Conservation (phyloP, 2,113 vertebrate genomes). For the Chaenocephalus aceratus region DNA sequence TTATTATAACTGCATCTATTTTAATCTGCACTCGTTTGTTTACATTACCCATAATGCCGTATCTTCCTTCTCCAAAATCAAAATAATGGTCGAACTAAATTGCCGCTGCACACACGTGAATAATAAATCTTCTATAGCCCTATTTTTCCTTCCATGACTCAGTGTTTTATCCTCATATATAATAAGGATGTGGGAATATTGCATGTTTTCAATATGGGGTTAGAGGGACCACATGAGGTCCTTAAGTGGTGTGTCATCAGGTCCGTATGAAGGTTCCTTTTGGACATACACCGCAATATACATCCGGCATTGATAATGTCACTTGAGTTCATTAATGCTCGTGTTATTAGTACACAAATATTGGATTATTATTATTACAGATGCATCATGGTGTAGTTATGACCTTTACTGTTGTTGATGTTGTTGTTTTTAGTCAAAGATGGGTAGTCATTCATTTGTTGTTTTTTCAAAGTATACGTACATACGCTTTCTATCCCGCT, state of each 20-base stretch:
- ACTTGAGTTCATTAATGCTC: background rate
- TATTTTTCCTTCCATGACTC: background rate
- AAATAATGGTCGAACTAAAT: background rate
- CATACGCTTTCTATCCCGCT: background rate
- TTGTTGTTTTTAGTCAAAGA: background rate
- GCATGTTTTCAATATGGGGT: background rate
- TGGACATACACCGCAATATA: background rate
- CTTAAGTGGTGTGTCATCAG: no score
- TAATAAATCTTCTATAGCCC: background rate
- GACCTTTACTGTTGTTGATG: background rate
- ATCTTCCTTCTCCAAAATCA: background rate
- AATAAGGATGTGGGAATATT: background rate
- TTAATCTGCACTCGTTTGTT: constrained; percentile 6
- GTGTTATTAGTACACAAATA: background rate
- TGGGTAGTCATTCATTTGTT: background rate
- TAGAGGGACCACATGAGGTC: constrained; percentile 9
- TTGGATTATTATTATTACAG: background rate
- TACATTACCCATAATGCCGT: background rate
- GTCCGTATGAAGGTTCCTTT: no score
- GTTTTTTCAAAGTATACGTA: background rate
- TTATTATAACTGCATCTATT: background rate
- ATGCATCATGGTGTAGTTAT: background rate
- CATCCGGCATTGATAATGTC: background rate
- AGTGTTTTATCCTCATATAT: background rate
- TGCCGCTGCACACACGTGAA: background rate